Conservation (phyloP, 1,140 invertebrate genomes). For the Nasonia longicornis region DNA sequence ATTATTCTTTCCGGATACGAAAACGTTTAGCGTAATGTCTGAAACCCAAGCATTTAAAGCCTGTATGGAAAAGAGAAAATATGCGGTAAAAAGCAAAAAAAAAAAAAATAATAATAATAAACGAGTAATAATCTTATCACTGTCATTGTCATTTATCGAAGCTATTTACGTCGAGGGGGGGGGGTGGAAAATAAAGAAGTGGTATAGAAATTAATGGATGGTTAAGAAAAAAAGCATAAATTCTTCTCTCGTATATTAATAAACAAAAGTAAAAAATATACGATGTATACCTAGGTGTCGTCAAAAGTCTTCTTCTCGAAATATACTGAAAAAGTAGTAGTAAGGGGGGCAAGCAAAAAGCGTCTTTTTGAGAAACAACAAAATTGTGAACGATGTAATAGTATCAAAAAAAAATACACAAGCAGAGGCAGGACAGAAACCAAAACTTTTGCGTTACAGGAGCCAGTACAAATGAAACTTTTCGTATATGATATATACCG, state of each 20-base stretch:
- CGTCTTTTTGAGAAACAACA: constrained; percentile 9
- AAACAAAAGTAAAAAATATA: not conserved
- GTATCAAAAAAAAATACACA: not conserved
- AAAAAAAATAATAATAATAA: not conserved
- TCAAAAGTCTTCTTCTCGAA: constrained; percentile 32
- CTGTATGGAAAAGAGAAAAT: not conserved
- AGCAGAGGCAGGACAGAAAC: not conserved
- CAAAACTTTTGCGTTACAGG: constrained; percentile 8
- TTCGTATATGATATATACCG: constrained; percentile 7
- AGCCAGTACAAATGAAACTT: constrained; percentile 6
- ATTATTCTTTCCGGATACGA: not conserved
- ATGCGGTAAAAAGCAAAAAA: not conserved
- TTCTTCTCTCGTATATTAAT: constrained; percentile 28
- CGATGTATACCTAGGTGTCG: constrained; percentile 32
- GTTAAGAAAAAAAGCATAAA: constrained; percentile 15
- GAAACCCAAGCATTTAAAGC: not conserved
- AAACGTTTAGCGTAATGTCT: not conserved
- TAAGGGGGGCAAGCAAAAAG: not conserved
- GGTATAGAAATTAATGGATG: constrained; percentile 3
- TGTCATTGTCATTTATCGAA: constrained; percentile 34
- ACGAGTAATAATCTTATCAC: constrained; percentile 7
- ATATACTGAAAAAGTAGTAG: not conserved
- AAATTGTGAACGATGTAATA: not conserved
- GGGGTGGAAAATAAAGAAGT: not conserved
- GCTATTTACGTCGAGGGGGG: constrained; percentile 20